Conservation (phyloP, 2,797 vertebrate genomes). For the Spondyliosoma cantharus region DNA sequence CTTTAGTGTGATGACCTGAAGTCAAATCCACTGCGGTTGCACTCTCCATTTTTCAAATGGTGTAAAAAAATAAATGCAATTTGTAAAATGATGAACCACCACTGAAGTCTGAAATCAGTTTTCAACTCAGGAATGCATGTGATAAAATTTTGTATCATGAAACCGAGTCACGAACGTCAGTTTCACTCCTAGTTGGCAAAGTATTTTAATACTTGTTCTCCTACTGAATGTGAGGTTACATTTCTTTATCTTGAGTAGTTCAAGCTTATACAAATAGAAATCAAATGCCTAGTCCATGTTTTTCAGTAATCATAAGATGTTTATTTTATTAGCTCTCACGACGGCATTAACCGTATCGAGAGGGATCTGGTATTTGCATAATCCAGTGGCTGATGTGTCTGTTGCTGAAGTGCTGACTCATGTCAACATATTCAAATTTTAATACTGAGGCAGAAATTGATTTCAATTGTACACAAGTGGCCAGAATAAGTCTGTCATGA, state of each 20-base stretch:
- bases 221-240: background rate
- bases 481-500: background rate
- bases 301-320: background rate
- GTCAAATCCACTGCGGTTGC: constrained; percentile 11
- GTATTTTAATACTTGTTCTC: background rate
- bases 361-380: background rate
- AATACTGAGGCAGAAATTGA: too few relatives aligned
- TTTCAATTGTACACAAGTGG: too few relatives aligned
- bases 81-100: background rate
- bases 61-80: background rate
- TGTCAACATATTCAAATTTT: background rate
- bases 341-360: background rate
- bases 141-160: background rate
- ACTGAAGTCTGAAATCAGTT: background rate
- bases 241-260: background rate
- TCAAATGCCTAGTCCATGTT: background rate
- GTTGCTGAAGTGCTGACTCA: background rate
- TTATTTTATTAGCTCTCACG: constrained; percentile 4
- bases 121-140: background rate
- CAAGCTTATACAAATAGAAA: background rate
- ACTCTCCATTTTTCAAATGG: background rate
- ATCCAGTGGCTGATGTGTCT: background rate
- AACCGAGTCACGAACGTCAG: background rate
- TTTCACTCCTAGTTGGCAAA: background rate
- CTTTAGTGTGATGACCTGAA: constrained; percentile 16